Evolutionary conservation across 2,888 invertebrate genomes (phyloP).

Genomic region (Epistrophella euchroma): DNA sequence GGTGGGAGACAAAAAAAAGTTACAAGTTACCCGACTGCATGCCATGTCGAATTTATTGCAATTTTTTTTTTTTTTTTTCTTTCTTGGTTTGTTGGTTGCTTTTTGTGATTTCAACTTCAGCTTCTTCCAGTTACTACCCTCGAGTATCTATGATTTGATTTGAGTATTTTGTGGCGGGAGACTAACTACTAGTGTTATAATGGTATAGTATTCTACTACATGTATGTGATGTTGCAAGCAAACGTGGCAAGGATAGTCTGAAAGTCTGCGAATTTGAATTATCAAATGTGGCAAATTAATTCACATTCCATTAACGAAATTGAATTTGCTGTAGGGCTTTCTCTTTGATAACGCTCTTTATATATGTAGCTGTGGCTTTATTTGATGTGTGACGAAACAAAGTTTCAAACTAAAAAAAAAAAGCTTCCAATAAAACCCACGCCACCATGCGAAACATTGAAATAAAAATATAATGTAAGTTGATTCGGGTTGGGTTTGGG

Average conservation of each 20-base stretch:
- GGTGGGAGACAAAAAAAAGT: conserved; percentile 69
- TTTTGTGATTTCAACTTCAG: conserved; percentile 16
- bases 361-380: background rate
- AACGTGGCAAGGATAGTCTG: conserved; percentile 46
- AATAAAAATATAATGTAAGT: background rate
- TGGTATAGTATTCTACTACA: background rate
- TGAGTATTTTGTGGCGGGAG: conserved; percentile 56
- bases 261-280: conserved; percentile 59
- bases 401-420: conserved; percentile 12
- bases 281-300: conserved; percentile 75
- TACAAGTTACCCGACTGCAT: conserved; percentile 73
- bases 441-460: background rate
- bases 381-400: conserved; percentile 59
- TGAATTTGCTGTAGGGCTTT: conserved; percentile 59
- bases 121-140: background rate
- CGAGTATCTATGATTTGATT: conserved; percentile 61
- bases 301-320: conserved; percentile 75
- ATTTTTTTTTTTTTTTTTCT: conserved; percentile 53
- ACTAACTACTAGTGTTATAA: conserved; percentile 35
- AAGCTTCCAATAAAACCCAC: conserved; percentile 5
- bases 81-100: background rate
- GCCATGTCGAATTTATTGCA: conserved; percentile 73
- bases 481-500: too few species aligned
- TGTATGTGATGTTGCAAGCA: conserved; percentile 4
- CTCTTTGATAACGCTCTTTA: conserved; percentile 36